Evolutionary conservation across 1,140 invertebrate species (phyloP).

Genomic region (Trichogramma pretiosum): DNA sequence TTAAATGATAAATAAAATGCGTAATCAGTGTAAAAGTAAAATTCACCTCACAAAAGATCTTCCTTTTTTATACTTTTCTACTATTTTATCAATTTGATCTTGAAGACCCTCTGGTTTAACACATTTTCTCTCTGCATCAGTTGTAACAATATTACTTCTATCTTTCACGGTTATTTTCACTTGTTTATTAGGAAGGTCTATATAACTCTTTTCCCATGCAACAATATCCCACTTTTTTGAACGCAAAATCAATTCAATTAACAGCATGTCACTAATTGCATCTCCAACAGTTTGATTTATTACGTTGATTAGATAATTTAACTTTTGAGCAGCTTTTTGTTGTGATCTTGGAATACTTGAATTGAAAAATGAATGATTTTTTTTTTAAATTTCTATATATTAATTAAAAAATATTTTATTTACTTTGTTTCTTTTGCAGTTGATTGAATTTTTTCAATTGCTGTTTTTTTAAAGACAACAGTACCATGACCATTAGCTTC

Average conservation of each 20-base stretch:
- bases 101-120: slow-evolving; percentile 76
- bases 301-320: slow-evolving; percentile 67
- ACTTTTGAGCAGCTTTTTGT: slow-evolving; percentile 49
- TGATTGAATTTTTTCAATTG: slow-evolving; percentile 48
- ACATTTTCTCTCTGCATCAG: slow-evolving; percentile 76
- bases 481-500: slow-evolving; percentile 99
- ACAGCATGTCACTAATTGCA: slow-evolving; percentile 89
- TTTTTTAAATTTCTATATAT: slow-evolving; percentile 1
- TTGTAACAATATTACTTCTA: slow-evolving; percentile 72
- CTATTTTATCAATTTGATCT: slow-evolving; percentile 64
- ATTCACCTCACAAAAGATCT: slow-evolving; percentile 76
- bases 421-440: slow-evolving; percentile 30
- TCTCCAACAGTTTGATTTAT: slow-evolving; percentile 96
- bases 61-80: slow-evolving; percentile 60
- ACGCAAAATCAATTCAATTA: slow-evolving; percentile 86
- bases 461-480: slow-evolving; percentile 64
- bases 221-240: slow-evolving; percentile 66
- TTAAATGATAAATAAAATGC: background rate
- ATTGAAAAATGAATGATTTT: too few species aligned
- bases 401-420: slow-evolving; percentile 10
- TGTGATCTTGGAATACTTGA: slow-evolving; percentile 36
- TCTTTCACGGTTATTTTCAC: slow-evolving; percentile 84
- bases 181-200: slow-evolving; percentile 80
- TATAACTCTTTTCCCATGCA: slow-evolving; percentile 75
- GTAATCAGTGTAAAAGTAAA: background rate